Conservation (phyloP, 2,797 vertebrate genomes). For the Gephyroberyx darwinii region DNA sequence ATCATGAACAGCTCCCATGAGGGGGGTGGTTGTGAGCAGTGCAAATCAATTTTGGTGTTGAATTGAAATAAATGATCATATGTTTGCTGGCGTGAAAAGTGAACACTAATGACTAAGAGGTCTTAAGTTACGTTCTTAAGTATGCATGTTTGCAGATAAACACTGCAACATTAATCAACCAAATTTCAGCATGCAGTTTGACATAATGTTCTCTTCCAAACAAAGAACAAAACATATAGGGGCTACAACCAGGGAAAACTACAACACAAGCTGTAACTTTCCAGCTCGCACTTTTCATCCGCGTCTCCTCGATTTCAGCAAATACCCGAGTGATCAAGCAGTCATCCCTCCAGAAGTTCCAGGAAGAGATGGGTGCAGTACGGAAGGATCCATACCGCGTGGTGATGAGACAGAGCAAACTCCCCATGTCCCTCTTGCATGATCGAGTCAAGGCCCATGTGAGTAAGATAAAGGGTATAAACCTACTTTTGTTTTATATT, state of each 20-base stretch:
- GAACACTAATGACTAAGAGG: too few species aligned
- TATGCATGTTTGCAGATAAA: background rate
- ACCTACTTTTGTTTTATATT: background rate
- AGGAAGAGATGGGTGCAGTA: conserved; percentile 93
- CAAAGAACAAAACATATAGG: too few species aligned
- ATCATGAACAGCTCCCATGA: background rate
- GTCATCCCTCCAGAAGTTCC: conserved; percentile 94
- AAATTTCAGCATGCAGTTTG: too few species aligned
- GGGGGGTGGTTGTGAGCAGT: too few species aligned
- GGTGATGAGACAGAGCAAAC: conserved; percentile 93
- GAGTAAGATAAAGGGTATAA: conserved; percentile 69
- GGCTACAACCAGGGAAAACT: too few species aligned
- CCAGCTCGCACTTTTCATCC: background rate
- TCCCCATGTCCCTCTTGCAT: conserved; percentile 96
- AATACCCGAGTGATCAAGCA: conserved; percentile 99
- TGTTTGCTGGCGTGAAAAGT: too few species aligned
- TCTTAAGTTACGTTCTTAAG: too few species aligned
- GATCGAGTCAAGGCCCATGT: conserved; percentile 93
- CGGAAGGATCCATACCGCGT: conserved; percentile 96
- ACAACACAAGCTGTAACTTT: too few species aligned
- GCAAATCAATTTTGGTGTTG: background rate
- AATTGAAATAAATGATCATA: background rate
- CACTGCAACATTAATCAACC: background rate
- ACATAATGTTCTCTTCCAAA: too few species aligned
- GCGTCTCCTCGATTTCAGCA: conserved; percentile 76